These are phyloP conservation scores for Eretmochelys imbricata DNA, from an alignment of 2,113 vertebrate genomes.

Conservation along the genomic window DNA sequence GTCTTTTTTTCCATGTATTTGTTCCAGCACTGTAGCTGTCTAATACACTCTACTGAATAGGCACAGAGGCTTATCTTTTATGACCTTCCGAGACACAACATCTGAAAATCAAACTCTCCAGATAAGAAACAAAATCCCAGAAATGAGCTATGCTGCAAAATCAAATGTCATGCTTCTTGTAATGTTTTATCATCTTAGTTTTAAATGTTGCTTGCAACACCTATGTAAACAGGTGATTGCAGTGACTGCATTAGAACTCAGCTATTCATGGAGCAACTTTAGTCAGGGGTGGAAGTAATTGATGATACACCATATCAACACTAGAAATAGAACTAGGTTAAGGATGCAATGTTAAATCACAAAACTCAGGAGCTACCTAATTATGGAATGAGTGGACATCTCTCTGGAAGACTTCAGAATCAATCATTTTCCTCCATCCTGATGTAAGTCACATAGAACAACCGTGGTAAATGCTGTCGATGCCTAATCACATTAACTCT, in stretches of 20 bases:
- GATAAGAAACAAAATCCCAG: neutral
- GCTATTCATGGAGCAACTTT: constrained; percentile 23
- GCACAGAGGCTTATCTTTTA: neutral
- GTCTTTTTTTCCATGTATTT: neutral
- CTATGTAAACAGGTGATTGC: neutral
- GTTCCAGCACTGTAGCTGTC: neutral
- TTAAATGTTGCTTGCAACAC: neutral
- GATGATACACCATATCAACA: neutral
- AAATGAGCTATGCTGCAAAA: neutral
- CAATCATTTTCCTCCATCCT: neutral
- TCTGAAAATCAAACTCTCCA: neutral
- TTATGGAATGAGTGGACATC: neutral
- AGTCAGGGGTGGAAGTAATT: neutral
- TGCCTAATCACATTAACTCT: neutral
- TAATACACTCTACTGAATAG: neutral
- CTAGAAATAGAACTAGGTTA: neutral
- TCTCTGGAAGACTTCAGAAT: rapidly evolving
- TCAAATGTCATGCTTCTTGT: neutral
- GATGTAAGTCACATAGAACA: neutral
- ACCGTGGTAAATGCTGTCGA: neutral
- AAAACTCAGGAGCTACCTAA: neutral
- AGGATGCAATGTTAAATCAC: neutral
- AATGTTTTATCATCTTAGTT: constrained; percentile 32
- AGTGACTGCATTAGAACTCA: constrained; percentile 7
- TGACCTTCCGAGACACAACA: neutral